A percentile compares a stretch with the other conserved stretches of the same genome.
phyloP scores from a whole-genome alignment of 2,113 vertebrate genomes.

The Pycnonotus jocosus region DNA sequence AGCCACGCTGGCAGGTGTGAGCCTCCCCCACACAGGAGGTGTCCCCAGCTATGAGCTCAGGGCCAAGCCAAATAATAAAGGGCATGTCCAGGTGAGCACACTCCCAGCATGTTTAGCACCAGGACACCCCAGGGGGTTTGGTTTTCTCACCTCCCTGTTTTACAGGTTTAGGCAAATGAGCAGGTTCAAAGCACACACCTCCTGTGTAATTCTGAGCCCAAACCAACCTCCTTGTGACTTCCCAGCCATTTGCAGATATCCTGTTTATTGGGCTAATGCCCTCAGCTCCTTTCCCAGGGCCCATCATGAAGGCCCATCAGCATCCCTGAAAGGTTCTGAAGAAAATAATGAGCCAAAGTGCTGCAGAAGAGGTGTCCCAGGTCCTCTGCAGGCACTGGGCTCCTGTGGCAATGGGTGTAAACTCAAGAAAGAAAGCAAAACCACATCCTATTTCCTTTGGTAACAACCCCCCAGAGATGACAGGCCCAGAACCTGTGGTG shows the following conservation, averaged over 20 bases:
- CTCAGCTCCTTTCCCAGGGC: not conserved
- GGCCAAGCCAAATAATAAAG: not conserved
- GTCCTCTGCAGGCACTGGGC: not conserved
- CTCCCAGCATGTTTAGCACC: not conserved
- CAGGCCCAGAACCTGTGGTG: accelerated
- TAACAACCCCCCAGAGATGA: not conserved
- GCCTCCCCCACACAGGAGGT: not conserved
- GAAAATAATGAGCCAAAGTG: not conserved
- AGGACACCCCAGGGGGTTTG: accelerated
- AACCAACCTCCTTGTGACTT: not conserved
- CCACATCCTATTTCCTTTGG: not conserved
- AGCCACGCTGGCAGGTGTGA: not conserved
- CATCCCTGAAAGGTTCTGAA: not conserved
- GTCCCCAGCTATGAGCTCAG: not conserved
- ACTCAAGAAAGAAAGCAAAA: not conserved
- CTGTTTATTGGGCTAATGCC: not conserved
- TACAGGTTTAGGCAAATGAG: not conserved
- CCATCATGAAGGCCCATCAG: not conserved
- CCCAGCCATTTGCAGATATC: not conserved
- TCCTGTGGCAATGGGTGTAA: not conserved
- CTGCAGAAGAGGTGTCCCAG: not conserved
- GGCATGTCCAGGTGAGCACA: not conserved
- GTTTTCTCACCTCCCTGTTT: not conserved
- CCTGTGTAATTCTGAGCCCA: not conserved
- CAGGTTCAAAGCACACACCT: not conserved